Base-by-base conservation (phyloP, 1,140 invertebrate species). In the Caerostris extrusa region DNA sequence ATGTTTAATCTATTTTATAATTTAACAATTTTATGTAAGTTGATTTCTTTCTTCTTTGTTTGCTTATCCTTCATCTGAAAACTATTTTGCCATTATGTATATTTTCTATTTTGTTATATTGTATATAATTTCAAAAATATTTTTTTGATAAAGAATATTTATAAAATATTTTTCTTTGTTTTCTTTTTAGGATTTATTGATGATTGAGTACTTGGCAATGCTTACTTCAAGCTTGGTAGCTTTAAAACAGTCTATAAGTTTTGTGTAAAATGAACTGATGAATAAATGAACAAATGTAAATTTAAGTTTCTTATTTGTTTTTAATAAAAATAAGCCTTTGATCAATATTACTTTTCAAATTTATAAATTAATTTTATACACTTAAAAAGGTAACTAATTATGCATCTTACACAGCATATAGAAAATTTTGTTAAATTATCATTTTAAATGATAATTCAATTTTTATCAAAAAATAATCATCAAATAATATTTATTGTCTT, bases 161-260 rank as follows among this genome's bases (percentile, higher is more conserved):
- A 50, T 90, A 56, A 53, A n/a, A 90, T 85, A 34, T 56, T 56
- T 91, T 77, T 19, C 61, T 83, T 81, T 34, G 34, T 34, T 34
- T 94, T 50, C 64, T n/a, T 94, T 95, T 56, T 82, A 97, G 97
- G 99, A 99, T 97, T 97, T 99, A 94, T 96, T 99, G 77, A 99
- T 99, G 99, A 98, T 99, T 83, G 97, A 99, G 94, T 99, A 99
- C 67, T 96, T 99, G 55, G 98, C 98, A 8, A 98, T 99, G 95
- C 96, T 99, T n/a, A 98, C 98, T 94, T 98, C 99, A 96, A 98
- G 98, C 7, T 98, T 99, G 96, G 97, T 99, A 94, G 98, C 98
- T 95, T 96, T 99, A 50, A 99, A 99, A 96, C 99, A 99, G 96
- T 99, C 99, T 96, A 96, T 99, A 12, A 93, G 87, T 67, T 92